phyloP scores from a whole-genome alignment of 2,797 vertebrate species.

The Forpus xanthops region DNA sequence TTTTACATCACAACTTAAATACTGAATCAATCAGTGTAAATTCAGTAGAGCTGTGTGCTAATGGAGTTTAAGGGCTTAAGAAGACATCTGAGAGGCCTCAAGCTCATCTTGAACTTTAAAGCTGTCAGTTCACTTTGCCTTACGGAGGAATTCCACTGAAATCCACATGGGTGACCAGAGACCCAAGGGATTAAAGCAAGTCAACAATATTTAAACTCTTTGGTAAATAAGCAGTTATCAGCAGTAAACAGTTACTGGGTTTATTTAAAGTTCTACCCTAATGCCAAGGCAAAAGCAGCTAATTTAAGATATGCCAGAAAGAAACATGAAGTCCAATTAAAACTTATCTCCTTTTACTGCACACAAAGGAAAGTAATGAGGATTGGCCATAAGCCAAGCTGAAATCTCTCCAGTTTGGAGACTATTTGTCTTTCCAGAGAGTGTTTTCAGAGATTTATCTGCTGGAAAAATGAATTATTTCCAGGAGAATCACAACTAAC shows the following conservation, averaged over 20 bases:
- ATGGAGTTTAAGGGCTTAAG: neutral
- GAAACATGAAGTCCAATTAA: constrained; percentile 35
- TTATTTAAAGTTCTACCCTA: constrained; percentile 24
- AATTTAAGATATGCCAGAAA: constrained; percentile 32
- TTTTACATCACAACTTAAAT: neutral
- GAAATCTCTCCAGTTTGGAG: neutral
- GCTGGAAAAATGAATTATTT: constrained; percentile 53
- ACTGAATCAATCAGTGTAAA: neutral
- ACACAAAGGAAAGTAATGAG: constrained; percentile 3
- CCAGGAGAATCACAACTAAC: neutral
- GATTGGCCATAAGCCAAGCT: constrained; percentile 21
- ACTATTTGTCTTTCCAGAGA: constrained; percentile 35
- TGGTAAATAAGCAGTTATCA: constrained; percentile 51
- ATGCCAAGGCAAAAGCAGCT: constrained; percentile 22
- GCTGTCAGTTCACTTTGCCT: constrained; percentile 1
- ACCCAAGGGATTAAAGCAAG: constrained; percentile 26
- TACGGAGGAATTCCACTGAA: constrained; percentile 27
- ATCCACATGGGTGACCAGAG: constrained; percentile 2
- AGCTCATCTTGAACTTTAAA: constrained; percentile 6
- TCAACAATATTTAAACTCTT: constrained; percentile 52
- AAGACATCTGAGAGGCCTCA: constrained; percentile 10
- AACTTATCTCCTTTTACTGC: constrained; percentile 17
- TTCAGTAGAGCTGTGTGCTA: neutral
- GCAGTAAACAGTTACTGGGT: constrained; percentile 25
- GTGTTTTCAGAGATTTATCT: constrained; percentile 35